phyloP scores from a whole-genome alignment of 2,797 vertebrate species.

The Eupleurogrammus muticus region DNA sequence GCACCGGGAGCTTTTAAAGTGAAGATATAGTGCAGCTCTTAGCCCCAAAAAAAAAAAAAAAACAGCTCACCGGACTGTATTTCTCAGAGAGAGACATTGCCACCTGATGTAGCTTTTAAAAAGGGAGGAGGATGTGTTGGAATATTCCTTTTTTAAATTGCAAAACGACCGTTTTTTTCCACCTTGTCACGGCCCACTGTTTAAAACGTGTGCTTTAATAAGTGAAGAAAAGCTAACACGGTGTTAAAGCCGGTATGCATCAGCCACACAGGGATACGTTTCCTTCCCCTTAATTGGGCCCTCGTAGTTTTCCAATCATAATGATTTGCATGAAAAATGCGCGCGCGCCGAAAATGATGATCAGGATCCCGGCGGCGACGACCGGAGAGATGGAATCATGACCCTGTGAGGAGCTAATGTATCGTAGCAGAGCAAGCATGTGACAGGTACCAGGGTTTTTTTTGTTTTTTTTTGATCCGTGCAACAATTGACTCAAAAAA shows the following conservation, averaged over 20 bases:
- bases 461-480: conserved; percentile 59
- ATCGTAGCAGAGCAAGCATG: conserved; percentile 75
- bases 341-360: conserved; percentile 75
- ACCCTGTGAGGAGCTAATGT: conserved; percentile 83
- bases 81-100: conserved; percentile 38
- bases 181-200: too few relatives aligned
- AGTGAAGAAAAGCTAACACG: conserved; percentile 52
- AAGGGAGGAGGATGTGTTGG: conserved; percentile 37
- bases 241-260: conserved; percentile 58
- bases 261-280: conserved; percentile 70
- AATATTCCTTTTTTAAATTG: conserved; percentile 37
- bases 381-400: conserved; percentile 75
- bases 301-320: conserved; percentile 73
- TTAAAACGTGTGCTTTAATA: conserved; percentile 59
- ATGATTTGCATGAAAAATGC: conserved; percentile 81
- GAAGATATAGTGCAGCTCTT: conserved; percentile 46
- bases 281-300: conserved; percentile 64
- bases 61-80: conserved; percentile 42
- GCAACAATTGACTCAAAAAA: conserved; percentile 82
- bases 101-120: conserved; percentile 44
- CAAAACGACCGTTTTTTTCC: conserved; percentile 37
- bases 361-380: conserved; percentile 77
- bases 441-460: conserved; percentile 78
- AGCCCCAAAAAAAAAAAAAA: conserved; percentile 65
- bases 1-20: conserved; percentile 51